Conservation (phyloP, 1,140 invertebrate genomes). For the Drosophila insularis region DNA sequence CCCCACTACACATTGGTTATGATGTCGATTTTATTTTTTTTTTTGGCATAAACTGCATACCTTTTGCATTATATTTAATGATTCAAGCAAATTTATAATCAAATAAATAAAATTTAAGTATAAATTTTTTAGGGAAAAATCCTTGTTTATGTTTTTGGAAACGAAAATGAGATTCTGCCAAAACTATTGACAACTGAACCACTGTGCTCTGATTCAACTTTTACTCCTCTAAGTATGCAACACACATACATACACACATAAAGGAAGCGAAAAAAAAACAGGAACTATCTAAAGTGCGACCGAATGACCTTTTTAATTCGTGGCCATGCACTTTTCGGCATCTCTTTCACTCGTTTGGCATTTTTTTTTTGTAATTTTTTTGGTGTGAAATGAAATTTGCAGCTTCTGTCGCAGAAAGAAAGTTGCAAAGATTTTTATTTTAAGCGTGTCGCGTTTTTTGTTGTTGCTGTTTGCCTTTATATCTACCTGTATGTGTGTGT, state of each 20-base stretch:
- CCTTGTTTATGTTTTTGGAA: too few relatives aligned
- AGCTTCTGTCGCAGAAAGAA: conserved; percentile 74
- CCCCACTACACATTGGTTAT: neutral
- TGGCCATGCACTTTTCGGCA: conserved; percentile 69
- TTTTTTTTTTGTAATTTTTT: conserved; percentile 10
- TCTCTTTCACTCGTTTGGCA: conserved; percentile 28
- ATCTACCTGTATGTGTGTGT: conserved; percentile 2
- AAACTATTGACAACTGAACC: too few relatives aligned
- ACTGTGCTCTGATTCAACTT: neutral
- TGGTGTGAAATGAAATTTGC: conserved; percentile 76
- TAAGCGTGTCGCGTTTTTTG: conserved; percentile 64
- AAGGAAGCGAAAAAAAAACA: neutral
- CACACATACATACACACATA: conserved; percentile 2
- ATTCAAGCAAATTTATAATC: too few relatives aligned
- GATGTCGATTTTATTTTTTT: too few relatives aligned
- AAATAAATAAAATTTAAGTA: too few relatives aligned
- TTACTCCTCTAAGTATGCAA: neutral
- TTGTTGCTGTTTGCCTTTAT: conserved; percentile 22
- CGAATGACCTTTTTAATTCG: conserved; percentile 80
- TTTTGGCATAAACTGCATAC: too few relatives aligned
- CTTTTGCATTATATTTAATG: too few relatives aligned
- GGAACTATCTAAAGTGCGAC: conserved; percentile 67
- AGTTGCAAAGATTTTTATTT: conserved; percentile 74
- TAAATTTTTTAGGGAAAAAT: too few relatives aligned
- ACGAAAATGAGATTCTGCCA: too few relatives aligned